Evolutionary conservation across 2,888 invertebrate genomes (phyloP), one percentile per base, ranked within the genome.

Genomic region (Troides oblongomaculatus): DNA sequence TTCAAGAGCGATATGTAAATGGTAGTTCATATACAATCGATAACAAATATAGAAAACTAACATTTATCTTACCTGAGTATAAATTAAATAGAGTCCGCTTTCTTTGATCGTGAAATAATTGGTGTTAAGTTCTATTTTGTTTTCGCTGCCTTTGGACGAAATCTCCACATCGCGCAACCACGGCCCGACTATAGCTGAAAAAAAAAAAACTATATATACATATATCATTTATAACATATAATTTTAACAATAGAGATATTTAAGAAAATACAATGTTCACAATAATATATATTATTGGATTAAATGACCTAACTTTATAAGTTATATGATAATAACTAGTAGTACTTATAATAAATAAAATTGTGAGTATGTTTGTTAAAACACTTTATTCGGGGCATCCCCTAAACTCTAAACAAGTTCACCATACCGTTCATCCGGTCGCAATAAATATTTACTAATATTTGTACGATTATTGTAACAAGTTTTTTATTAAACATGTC

Each of bases 101-200:
- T 92, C 90, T 62, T 89, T 84, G 65, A 92, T 77, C 8, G 81
- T 82, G 71, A 92, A 79, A 73, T 82, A 81, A 72, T 86, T 81
- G 14, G 72, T 74, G 69, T 81, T 78, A 8, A 91, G 81, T 67
- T 86, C 84, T 36, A 92, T 85, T 71, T 84, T 85, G 46, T 79
- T 76, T 21, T 83, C 84, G 78, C 90, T 91, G 76, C 79, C 80
- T 68, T 87, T 87, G 0, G 92, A 83, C 0, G 92, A 92, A 0
- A 89, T 82, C 3, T 85, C 83, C 21, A 70, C 66, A 77, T 92
- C 92, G 0, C 86, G 87, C 7, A 80, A 77, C 92, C 92, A 92
- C 0, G 92, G 92, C 18, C 91, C 90, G 30, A 92, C 83, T 39
- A 83, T 75, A 21, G 79, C 92, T 92, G 85, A 1, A 84, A 84